Evolutionary conservation across 2,113 vertebrate species (phyloP).

Genomic region (Boulengerochromis microlepis): DNA sequence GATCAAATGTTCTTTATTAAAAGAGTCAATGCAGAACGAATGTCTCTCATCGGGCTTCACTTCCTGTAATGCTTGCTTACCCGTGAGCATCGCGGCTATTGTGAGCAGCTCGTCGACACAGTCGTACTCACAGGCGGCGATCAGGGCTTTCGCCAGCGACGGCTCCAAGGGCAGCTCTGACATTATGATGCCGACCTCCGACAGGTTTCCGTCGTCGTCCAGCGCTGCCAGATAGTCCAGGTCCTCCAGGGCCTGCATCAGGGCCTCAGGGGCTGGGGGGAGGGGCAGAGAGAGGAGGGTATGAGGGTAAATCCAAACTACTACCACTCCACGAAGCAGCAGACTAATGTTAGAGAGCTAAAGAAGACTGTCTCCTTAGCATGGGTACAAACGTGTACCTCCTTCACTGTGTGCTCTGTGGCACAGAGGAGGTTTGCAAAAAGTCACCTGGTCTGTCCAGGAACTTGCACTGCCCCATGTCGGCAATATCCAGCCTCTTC

Average conservation of each 20-base stretch:
- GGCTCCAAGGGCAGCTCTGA: slow-evolving; percentile 90
- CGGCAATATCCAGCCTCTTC: slow-evolving; percentile 86
- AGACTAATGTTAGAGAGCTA: not conserved
- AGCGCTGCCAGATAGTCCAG: slow-evolving; percentile 87
- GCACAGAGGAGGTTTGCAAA: not conserved
- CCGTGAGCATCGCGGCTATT: slow-evolving; percentile 89
- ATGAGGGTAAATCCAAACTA: not conserved
- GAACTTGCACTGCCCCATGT: slow-evolving; percentile 84
- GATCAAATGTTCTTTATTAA: not conserved
- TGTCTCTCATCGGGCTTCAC: not conserved
- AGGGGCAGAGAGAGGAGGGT: not conserved
- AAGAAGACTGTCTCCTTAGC: not conserved
- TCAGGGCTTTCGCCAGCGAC: slow-evolving; percentile 81
- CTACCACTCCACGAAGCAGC: not conserved
- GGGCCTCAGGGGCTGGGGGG: slow-evolving; percentile 77
- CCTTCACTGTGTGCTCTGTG: not conserved
- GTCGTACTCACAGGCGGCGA: slow-evolving; percentile 91
- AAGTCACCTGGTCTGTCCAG: slow-evolving; percentile 80
- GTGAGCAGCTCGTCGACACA: slow-evolving; percentile 88
- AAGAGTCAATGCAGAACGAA: not conserved
- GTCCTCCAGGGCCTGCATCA: slow-evolving; percentile 92
- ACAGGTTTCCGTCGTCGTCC: slow-evolving; percentile 88
- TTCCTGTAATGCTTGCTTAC: slow-evolving; percentile 37
- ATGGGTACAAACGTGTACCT: not conserved
- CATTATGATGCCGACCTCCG: slow-evolving; percentile 94